A percentile compares a stretch with the other conserved stretches of the same genome.
Conservation (phyloP, 1,140 invertebrate genomes). For the Drosophila grimshawi region DNA sequence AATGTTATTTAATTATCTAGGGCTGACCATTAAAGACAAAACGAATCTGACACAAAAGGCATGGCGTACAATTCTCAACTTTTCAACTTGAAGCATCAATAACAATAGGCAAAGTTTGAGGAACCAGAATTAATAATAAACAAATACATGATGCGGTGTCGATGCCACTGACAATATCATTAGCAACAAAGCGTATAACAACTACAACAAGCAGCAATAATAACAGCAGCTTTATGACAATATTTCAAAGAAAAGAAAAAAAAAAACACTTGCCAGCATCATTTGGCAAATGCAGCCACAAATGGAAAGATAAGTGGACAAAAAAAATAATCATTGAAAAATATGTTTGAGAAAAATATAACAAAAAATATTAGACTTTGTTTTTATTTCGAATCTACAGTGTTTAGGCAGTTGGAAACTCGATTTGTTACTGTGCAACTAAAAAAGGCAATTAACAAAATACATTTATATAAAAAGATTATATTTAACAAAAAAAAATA, state of each 20-base stretch:
- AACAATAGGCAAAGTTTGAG: conserved; percentile 23
- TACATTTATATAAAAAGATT: conserved; percentile 1
- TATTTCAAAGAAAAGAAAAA: conserved; percentile 9
- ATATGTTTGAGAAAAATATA: conserved; percentile 34
- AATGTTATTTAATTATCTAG: conserved; percentile 71
- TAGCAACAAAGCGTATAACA: conserved; percentile 61
- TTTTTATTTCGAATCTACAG: no score
- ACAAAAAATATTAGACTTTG: no score
- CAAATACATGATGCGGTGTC: conserved; percentile 56
- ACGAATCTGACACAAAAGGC: conserved; percentile 45
- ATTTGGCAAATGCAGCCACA: conserved; percentile 55
- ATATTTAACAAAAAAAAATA: background rate
- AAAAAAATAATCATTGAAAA: conserved; percentile 52
- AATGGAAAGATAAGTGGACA: conserved; percentile 44
- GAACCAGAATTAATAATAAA: conserved; percentile 47
- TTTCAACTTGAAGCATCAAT: conserved; percentile 31
- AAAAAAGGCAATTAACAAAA: background rate
- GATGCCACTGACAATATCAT: conserved; percentile 68
- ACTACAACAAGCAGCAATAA: conserved; percentile 6
- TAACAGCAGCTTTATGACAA: conserved; percentile 30
- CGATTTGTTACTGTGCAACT: no score
- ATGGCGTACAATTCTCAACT: conserved; percentile 23
- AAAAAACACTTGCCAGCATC: conserved; percentile 59
- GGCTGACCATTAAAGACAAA: conserved; percentile 53
- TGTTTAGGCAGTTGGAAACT: background rate